A percentile compares a stretch with the other conserved stretches of the same genome.
Evolutionary conservation across 2,113 vertebrate species (phyloP).

Genomic region (Leuciscus idus): DNA sequence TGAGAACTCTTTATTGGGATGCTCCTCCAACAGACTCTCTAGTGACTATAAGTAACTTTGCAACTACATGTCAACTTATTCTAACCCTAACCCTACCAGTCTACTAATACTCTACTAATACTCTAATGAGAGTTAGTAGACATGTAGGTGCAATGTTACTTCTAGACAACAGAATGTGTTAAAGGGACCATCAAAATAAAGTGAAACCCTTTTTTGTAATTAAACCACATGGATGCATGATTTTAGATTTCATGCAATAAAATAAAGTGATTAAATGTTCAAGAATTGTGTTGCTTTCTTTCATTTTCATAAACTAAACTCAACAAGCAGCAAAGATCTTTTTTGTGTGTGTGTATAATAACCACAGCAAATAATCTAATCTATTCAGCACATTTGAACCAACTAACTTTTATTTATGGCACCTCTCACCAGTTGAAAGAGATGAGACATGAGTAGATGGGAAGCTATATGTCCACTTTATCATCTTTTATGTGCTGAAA

Average conservation of each 20-base stretch:
- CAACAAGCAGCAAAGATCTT: neutral
- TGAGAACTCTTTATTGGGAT: too few relatives aligned
- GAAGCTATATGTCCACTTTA: neutral
- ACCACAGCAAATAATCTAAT: neutral
- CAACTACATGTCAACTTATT: too few relatives aligned
- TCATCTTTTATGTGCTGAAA: constrained; percentile 20
- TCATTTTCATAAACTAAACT: neutral
- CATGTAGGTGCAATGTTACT: too few relatives aligned
- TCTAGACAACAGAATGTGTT: too few relatives aligned
- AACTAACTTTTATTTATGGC: neutral
- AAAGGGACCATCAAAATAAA: too few relatives aligned
- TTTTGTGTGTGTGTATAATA: neutral
- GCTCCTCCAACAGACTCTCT: too few relatives aligned
- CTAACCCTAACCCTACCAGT: too few relatives aligned
- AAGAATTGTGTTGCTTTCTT: neutral
- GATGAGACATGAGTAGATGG: neutral
- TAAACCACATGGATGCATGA: neutral
- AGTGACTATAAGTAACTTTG: too few relatives aligned
- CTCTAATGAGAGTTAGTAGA: too few relatives aligned
- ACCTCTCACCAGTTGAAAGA: neutral
- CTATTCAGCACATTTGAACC: neutral
- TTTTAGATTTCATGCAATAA: neutral
- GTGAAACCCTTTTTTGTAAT: neutral
- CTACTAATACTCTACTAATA: too few relatives aligned
- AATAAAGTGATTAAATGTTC: neutral